phyloP scores from a whole-genome alignment of 2,888 invertebrate genomes.

The Shargacucullia verbasci region DNA sequence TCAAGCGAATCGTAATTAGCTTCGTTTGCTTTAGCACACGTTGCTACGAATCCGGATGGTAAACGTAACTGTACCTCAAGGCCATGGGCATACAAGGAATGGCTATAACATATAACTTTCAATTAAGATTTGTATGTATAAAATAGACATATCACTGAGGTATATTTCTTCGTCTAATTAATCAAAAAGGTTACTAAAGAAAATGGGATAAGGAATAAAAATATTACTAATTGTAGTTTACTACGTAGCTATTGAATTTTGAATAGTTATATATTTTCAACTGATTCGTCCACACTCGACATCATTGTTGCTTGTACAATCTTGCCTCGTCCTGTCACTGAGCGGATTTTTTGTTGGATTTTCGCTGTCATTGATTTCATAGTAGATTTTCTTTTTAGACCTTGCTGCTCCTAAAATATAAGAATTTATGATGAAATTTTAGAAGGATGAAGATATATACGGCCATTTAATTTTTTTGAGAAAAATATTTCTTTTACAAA shows the following conservation, averaged over 20 bases:
- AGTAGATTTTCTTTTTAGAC: constrained; percentile 35
- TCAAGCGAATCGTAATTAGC: constrained; percentile 36
- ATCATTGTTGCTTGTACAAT: constrained; percentile 1
- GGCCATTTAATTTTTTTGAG: too few relatives aligned
- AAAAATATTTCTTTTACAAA: too few relatives aligned
- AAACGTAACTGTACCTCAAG: constrained; percentile 3
- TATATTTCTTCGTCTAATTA: too few relatives aligned
- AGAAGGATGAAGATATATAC: too few relatives aligned
- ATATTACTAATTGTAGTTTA: too few relatives aligned
- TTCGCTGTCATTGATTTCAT: constrained; percentile 58
- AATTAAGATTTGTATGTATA: too few relatives aligned
- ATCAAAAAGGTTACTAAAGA: too few relatives aligned
- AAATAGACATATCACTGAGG: too few relatives aligned
- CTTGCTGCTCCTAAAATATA: constrained; percentile 28
- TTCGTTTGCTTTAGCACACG: constrained; percentile 17
- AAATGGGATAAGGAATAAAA: too few relatives aligned
- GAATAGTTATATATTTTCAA: background rate
- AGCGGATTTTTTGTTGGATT: constrained; percentile 56
- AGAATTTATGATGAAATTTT: too few relatives aligned
- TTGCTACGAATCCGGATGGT: background rate
- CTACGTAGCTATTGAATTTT: too few relatives aligned
- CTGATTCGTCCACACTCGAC: background rate
- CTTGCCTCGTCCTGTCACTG: constrained; percentile 42
- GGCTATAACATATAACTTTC: background rate
- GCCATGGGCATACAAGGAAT: background rate